Base-by-base conservation (phyloP, 1,140 invertebrate genomes). In the Chironomus tepperi region DNA sequence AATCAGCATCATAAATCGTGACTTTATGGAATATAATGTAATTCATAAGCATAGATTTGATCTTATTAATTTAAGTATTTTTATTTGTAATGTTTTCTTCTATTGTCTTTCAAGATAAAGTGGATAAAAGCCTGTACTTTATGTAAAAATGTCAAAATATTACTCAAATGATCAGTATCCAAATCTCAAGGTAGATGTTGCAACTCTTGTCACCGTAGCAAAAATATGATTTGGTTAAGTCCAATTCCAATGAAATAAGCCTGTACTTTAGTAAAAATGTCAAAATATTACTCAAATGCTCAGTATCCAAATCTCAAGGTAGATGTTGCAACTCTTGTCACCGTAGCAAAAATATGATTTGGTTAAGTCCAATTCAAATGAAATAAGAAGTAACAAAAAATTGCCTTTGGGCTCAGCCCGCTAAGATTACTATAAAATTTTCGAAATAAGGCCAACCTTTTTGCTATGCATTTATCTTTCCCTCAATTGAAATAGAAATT, bases 1-100 rank as follows among this genome's bases (percentile, higher is more conserved):
- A 7, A 70, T n/a, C 18, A 70, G 7, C 67, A 70, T 70, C 18
- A 70, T 70, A 57, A 74, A 57, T 72, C 24, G 24, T 72, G 67
- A 57, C 47, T 72, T 9, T 34, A 72, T 7, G 24, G 24, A 16
- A 72, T 21, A 72, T 21, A 72, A 72, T 18, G 18, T 18, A 72
- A 64, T 64, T 16, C 57, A 73, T 42, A 42, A 12, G 15, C 21
- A 12, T 24, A 73, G 21, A 16, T 42, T 12, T 42, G n/a, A 16
- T 34, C 21, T 73, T 73, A 34, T 42, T 73, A 21, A 43, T n/a
- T 43, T 73, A 43, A 42, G 6, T 5, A 34, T 34, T 42, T 24
- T 43, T 57, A 15, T 12, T 57, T 57, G n/a, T 15, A 57, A 57
- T 47, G 12, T 57, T 15, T 57, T n/a, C 12, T 57, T 12, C 47